Base-by-base conservation (phyloP, 92 coral and sea anemone genomes). In the Epizoanthus stellaris region DNA sequence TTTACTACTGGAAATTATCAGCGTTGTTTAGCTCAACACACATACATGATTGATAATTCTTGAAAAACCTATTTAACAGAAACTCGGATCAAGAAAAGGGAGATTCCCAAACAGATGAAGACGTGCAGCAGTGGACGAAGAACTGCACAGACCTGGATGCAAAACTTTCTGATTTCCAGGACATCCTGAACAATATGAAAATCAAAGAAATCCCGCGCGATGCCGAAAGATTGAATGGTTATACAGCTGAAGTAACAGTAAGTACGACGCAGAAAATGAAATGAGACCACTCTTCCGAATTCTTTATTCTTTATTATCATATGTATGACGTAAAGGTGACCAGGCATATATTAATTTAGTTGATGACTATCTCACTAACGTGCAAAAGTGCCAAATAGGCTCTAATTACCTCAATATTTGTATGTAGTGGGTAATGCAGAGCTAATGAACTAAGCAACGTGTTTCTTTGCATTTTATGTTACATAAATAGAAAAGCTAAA, bases 201-300 rank as follows among this genome's bases (percentile, higher is more conserved):
- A 45, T 19, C 14, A 63, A 79, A 21, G 83, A 79, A 79, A 63
- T 79, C 5, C 83, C 83, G 5, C 59, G 83, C 14, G 71, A 79
- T 43, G 42, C 42, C 71, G 72, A 79, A 1, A 38, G 70, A 23
- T 79, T 62, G 45, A 70, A 70, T 30, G 83, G 70, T 62, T 79
- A 79, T 59, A 61, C 83, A 43, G 83, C 83, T 3, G 83, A 79
- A 79, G 83, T 79, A 42, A 62, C 72, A 59, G 83, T 79, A 15
- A 63, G 72, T 14, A 5, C 10, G 11, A 38, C 6, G 3, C 3
- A 68, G n/a, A 67, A 39, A 36, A 3, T 19, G 6, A 19, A 15
- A 20, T 43, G 6, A 20, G 15, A 43, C 63, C 47, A 7, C 9
- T 25, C 11, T 67, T 20, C 39, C 7, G 13, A 30, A 67, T 36